Conservation (phyloP, 2,113 vertebrate species). For the Megaceryle torquata region DNA sequence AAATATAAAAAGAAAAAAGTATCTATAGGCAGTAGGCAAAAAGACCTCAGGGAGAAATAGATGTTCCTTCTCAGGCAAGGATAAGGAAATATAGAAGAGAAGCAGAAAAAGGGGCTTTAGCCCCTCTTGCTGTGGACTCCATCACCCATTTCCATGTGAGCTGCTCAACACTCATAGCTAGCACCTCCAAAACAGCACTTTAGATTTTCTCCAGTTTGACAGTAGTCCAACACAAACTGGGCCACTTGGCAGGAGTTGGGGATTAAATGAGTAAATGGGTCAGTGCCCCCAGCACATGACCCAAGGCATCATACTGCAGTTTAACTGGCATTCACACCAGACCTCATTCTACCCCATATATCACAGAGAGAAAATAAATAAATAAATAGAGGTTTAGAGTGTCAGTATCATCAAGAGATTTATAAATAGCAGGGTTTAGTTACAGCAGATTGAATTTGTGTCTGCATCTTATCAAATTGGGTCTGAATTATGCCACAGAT, state of each 20-base stretch:
- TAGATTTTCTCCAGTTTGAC: background rate
- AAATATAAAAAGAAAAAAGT: background rate
- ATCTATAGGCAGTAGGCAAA: background rate
- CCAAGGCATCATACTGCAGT: background rate
- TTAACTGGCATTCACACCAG: background rate
- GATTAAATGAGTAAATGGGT: background rate
- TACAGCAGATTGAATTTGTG: background rate
- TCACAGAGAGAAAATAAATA: background rate
- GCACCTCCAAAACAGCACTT: background rate
- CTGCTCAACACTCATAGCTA: background rate
- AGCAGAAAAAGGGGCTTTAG: background rate
- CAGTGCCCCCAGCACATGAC: fast-evolving
- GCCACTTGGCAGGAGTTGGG: background rate
- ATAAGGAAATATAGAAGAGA: background rate
- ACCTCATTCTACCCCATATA: background rate
- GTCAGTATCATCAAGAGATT: constrained; percentile 7
- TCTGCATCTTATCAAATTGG: constrained; percentile 31
- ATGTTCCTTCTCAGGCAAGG: background rate
- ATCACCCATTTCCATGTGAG: background rate
- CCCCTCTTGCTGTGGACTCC: fast-evolving
- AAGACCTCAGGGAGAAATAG: background rate
- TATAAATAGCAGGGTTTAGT: background rate
- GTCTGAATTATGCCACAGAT: background rate
- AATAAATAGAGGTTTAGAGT: background rate
- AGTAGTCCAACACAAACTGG: fast-evolving